A percentile compares a stretch with the other conserved stretches of the same genome.
Evolutionary conservation across 2,888 invertebrate species (phyloP).

Genomic region (Erannis defoliaria): DNA sequence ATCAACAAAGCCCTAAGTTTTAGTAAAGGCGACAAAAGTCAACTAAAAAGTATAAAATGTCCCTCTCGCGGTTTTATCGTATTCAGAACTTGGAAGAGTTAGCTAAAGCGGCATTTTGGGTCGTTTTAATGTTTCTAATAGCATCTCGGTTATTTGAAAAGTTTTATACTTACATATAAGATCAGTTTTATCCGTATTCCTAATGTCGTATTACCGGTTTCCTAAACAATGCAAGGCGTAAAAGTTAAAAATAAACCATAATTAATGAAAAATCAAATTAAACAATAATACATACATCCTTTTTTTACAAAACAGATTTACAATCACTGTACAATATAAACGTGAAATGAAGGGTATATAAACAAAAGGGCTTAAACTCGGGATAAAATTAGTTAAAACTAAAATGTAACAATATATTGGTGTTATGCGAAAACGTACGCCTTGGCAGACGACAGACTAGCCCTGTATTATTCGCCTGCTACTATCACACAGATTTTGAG

Average conservation of each 20-base stretch:
- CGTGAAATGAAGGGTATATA: conserved; percentile 47
- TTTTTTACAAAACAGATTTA: conserved; percentile 49
- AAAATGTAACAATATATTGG: conserved; percentile 40
- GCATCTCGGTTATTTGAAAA: background rate
- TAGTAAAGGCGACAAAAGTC: too few species aligned
- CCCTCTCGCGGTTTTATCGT: too few species aligned
- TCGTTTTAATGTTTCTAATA: too few species aligned
- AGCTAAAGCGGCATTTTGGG: too few species aligned
- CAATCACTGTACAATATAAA: conserved; percentile 49
- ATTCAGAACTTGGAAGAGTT: too few species aligned
- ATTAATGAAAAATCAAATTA: conserved; percentile 50
- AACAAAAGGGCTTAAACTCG: conserved; percentile 46
- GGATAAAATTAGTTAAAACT: conserved; percentile 45
- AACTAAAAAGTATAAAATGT: too few species aligned
- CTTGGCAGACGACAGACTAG: background rate
- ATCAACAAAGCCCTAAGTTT: too few species aligned
- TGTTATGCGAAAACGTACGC: background rate
- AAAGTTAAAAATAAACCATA: conserved; percentile 52
- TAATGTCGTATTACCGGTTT: conserved; percentile 15
- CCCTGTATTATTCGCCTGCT: background rate
- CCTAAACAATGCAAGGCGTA: conserved; percentile 56
- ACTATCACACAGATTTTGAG: background rate
- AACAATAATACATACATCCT: conserved; percentile 49
- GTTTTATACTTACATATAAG: background rate
- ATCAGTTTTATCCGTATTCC: background rate